Conservation (phyloP, 2,888 invertebrate genomes). For the Pristionchus exspectatus region DNA sequence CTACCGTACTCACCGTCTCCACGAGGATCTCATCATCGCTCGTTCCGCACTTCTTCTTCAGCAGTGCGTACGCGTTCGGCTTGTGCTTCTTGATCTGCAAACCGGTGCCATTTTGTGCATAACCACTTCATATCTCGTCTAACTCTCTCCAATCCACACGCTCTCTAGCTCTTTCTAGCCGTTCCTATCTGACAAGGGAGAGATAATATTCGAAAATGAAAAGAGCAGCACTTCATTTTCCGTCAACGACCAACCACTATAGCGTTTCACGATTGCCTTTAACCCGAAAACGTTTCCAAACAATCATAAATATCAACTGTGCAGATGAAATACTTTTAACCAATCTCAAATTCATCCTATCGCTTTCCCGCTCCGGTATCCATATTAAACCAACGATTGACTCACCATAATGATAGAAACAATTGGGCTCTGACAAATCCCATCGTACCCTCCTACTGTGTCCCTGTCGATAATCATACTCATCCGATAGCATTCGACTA, state of each 20-base stretch:
- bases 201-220: not conserved
- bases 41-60: slow-evolving; percentile 69
- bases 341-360: too few relatives aligned
- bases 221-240: too few relatives aligned
- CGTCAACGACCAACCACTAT: too few relatives aligned
- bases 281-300: too few relatives aligned
- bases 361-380: too few relatives aligned
- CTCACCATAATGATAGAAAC: not conserved
- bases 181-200: not conserved
- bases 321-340: too few relatives aligned
- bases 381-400: too few relatives aligned
- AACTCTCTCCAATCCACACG: not conserved
- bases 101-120: not conserved
- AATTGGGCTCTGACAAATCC: too few relatives aligned
- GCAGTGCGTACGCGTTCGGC: slow-evolving; percentile 63
- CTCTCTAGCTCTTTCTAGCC: not conserved
- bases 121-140: not conserved
- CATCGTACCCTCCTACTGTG: not conserved
- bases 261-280: too few relatives aligned
- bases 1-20: slow-evolving; percentile 66
- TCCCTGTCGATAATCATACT: not conserved
- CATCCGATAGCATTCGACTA: not conserved
- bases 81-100: slow-evolving; percentile 54
- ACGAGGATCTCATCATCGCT: slow-evolving; percentile 72
- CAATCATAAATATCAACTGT: too few relatives aligned